phyloP scores from a whole-genome alignment of 1,140 invertebrate species.

The Rhizoglyphus robini region DNA sequence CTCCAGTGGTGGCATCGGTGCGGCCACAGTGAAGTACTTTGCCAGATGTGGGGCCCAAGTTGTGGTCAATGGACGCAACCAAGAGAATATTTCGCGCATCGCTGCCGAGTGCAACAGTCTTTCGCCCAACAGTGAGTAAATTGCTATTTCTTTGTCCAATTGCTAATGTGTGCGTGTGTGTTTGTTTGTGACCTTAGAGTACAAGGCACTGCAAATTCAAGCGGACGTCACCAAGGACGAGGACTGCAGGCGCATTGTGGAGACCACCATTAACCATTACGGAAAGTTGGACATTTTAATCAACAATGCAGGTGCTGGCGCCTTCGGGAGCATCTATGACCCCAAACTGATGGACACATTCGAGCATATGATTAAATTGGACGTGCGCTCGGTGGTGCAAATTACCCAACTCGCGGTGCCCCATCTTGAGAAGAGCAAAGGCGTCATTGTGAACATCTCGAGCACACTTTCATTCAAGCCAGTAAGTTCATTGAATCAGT shows the following conservation, averaged over 20 bases:
- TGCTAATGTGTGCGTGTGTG: no score
- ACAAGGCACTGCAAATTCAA: conserved; percentile 35
- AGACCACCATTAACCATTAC: conserved; percentile 73
- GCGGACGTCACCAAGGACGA: conserved; percentile 82
- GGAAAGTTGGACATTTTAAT: conserved; percentile 45
- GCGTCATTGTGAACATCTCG: conserved; percentile 75
- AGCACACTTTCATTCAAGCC: conserved; percentile 66
- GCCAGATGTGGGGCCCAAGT: conserved; percentile 13
- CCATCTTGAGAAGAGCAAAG: conserved; percentile 60
- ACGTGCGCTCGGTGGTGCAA: conserved; percentile 6
- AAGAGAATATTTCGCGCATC: conserved; percentile 7
- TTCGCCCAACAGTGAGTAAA: conserved; percentile 15
- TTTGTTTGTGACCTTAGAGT: neutral
- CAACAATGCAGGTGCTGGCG: conserved; percentile 16
- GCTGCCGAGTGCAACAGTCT: neutral
- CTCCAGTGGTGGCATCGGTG: conserved; percentile 14
- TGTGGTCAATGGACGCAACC: conserved; percentile 19
- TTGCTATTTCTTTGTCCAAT: no score
- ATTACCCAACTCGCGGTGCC: conserved; percentile 67
- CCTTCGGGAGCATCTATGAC: conserved; percentile 17
- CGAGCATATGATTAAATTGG: conserved; percentile 14
- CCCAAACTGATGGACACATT: conserved; percentile 17
- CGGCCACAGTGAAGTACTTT: conserved; percentile 16
- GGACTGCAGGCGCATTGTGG: conserved; percentile 65
- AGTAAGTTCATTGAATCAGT: conserved; percentile 34